Evolutionary conservation across 2,113 vertebrate species (phyloP), one percentile per base, ranked within the genome.

Genomic region (Phrynosoma blainvillii): DNA sequence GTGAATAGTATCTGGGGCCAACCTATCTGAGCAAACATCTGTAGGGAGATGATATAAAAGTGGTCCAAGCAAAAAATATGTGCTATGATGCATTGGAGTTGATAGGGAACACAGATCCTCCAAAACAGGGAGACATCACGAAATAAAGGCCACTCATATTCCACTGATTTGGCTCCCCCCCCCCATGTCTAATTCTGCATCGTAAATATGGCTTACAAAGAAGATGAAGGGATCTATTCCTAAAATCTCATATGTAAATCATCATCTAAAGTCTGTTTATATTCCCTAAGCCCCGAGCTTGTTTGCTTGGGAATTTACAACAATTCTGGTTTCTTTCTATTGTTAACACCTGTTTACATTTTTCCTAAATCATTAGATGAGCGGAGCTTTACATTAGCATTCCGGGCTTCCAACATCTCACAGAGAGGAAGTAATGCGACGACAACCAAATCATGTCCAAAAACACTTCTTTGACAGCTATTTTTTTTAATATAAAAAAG

Each of bases 291-390:
- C 74, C 82, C 87, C 87, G 89, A 81, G 74, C 88, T 91, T 90
- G 90, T 89, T 95, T 91, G 80, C 73, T 90, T 91, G 94, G 56
- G 80, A 87, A 95, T 94, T 92, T 93, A 90, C 89, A 93, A 91
- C 82, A 89, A 85, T 83, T 87, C 11, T 0, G 73, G 87, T 66
- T 76, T 93, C 91, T 91, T 91, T 93, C 89, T 89, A 84, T 66
- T 92, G 32, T 47, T 87, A 91, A 93, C 40, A 47, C 65, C 82
- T 32, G 70, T 91, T 93, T 92, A 91, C 92, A 92, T 94, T 62
- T 79, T 93, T 86, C 93, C 93, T 92, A 93, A 93, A 91, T 91
- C 82, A 85, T 91, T 82, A 14, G 82, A 75, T 77, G 86, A 21
- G 13, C 84, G 89, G 70, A 77, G 65, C 47, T 75, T 91, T 82